Evolutionary conservation across 2,797 vertebrate genomes (phyloP).

Genomic region (Threskiornis aethiopicus): DNA sequence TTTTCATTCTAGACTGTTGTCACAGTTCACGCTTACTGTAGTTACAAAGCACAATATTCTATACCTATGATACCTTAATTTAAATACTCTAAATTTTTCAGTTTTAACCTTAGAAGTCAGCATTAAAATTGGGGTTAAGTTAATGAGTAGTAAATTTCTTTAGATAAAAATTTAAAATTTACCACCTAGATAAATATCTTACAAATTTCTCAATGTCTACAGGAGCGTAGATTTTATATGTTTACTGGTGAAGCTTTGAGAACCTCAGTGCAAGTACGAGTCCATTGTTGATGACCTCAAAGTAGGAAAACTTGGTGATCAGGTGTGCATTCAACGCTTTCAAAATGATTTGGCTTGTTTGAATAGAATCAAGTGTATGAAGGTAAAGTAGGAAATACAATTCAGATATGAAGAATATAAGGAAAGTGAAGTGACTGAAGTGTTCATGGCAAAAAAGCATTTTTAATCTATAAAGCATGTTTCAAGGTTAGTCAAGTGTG

Average conservation of each 20-base stretch:
- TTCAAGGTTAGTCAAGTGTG: conserved; percentile 58
- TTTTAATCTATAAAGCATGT: conserved; percentile 48
- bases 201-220: neutral
- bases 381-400: neutral
- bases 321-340: neutral
- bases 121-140: neutral
- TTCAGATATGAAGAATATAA: neutral
- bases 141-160: neutral
- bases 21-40: neutral
- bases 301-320: neutral
- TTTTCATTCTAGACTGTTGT: neutral
- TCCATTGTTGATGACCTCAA: neutral
- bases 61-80: neutral
- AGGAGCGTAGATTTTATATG: neutral
- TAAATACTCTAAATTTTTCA: neutral
- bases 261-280: neutral
- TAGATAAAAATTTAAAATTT: neutral
- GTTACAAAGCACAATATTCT: neutral
- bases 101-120: neutral
- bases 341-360: neutral
- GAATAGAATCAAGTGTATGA: neutral
- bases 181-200: neutral
- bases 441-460: conserved; percentile 10
- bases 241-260: neutral
- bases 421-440: conserved; percentile 4